Conservation (phyloP, 2,113 vertebrate genomes). For the Pelmatolapia mariae region DNA sequence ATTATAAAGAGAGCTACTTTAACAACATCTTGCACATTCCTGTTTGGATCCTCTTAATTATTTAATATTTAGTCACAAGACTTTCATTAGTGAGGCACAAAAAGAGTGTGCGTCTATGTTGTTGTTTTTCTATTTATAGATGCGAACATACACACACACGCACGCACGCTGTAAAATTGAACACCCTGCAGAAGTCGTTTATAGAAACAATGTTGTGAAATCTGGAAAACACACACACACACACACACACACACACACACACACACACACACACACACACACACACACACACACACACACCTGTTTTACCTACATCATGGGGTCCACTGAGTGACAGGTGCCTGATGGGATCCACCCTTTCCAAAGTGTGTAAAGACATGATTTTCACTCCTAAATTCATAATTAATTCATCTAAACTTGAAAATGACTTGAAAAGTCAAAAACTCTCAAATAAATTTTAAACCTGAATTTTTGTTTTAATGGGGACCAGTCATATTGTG, state of each 20-base stretch:
- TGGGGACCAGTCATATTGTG: background rate
- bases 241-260: too few relatives aligned
- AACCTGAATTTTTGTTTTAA: background rate
- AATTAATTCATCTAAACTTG: background rate
- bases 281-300: background rate
- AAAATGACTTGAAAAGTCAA: background rate
- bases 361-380: background rate
- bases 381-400: background rate
- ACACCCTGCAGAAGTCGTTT: background rate
- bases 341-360: background rate
- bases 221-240: too few relatives aligned
- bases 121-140: background rate
- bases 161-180: background rate
- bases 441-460: background rate
- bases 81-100: background rate
- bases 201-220: background rate
- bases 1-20: background rate
- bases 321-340: background rate
- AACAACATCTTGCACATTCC: background rate
- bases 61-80: background rate
- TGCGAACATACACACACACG: background rate
- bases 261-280: too few relatives aligned
- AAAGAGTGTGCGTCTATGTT: background rate
- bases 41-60: background rate
- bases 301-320: rapidly evolving